phyloP scores from a whole-genome alignment of 1,140 invertebrate species.

The Drosophila sechellia region DNA sequence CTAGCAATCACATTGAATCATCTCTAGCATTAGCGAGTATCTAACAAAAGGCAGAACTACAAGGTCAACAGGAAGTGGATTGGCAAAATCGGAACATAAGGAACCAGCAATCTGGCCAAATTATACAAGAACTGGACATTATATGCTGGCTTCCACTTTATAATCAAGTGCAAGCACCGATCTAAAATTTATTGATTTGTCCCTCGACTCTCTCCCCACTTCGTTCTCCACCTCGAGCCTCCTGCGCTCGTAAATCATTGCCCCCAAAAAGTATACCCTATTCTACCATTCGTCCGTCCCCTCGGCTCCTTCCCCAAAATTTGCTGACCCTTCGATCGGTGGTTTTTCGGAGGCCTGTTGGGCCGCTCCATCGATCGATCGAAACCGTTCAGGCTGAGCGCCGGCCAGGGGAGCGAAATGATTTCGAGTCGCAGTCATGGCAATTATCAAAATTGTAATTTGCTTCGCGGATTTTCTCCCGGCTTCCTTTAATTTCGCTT shows the following conservation, averaged over 20 bases:
- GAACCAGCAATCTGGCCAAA: constrained; percentile 66
- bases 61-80: constrained; percentile 52
- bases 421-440: constrained; percentile 36
- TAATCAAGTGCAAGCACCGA: constrained; percentile 72
- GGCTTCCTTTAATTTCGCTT: constrained; percentile 30
- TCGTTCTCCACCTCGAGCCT: background rate
- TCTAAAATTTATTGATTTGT: constrained; percentile 79
- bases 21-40: too few species aligned
- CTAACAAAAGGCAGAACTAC: constrained; percentile 84
- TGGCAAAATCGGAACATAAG: constrained; percentile 57
- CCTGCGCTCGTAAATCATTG: constrained; percentile 65
- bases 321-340: constrained; percentile 46
- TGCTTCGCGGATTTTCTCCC: constrained; percentile 39
- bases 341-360: constrained; percentile 17
- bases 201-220: constrained; percentile 1
- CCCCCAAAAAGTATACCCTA: constrained; percentile 47
- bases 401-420: constrained; percentile 35
- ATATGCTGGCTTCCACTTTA: constrained; percentile 57
- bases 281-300: constrained; percentile 15
- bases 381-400: constrained; percentile 22
- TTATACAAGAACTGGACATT: constrained; percentile 52
- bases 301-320: constrained; percentile 21
- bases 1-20: too few species aligned
- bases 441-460: constrained; percentile 82
- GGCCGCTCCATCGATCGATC: constrained; percentile 21